These are phyloP conservation scores for Pipra filicauda DNA, from an alignment of 2,113 vertebrate genomes.

Conservation along the genomic window DNA sequence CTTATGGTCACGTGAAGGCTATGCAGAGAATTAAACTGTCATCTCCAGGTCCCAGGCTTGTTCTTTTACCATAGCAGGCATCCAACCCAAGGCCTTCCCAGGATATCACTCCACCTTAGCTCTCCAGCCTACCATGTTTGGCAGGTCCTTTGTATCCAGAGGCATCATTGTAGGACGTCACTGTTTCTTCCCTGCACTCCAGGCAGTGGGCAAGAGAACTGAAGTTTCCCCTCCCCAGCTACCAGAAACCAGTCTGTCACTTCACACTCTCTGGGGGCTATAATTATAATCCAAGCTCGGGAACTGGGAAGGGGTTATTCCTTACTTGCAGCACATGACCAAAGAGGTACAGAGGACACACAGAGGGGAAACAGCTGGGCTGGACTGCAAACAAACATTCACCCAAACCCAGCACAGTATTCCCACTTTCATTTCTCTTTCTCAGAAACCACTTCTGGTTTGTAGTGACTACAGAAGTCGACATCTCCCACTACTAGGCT, in stretches of 20 bases:
- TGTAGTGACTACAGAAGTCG: not conserved
- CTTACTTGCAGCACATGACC: not conserved
- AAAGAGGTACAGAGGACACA: not conserved
- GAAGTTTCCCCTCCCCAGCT: not conserved
- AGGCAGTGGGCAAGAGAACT: not conserved
- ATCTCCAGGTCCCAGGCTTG: not conserved
- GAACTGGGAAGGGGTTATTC: not conserved
- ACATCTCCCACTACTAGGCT: not conserved
- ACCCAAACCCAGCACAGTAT: not conserved
- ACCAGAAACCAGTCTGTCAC: not conserved
- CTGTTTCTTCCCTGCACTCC: not conserved
- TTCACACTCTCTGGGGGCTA: not conserved
- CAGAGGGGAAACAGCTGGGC: not conserved
- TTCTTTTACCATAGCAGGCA: not conserved
- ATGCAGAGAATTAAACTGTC: not conserved
- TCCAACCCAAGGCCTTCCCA: not conserved
- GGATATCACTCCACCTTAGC: not conserved
- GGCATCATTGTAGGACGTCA: rapidly evolving
- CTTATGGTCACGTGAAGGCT: not conserved
- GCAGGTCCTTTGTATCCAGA: not conserved
- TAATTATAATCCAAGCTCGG: not conserved
- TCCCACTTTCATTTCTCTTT: not conserved
- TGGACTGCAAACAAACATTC: not conserved
- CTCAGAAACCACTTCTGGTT: not conserved
- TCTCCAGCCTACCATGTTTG: not conserved